phyloP scores from a whole-genome alignment of 2,797 vertebrate genomes.

The Anomalospiza imberbis region DNA sequence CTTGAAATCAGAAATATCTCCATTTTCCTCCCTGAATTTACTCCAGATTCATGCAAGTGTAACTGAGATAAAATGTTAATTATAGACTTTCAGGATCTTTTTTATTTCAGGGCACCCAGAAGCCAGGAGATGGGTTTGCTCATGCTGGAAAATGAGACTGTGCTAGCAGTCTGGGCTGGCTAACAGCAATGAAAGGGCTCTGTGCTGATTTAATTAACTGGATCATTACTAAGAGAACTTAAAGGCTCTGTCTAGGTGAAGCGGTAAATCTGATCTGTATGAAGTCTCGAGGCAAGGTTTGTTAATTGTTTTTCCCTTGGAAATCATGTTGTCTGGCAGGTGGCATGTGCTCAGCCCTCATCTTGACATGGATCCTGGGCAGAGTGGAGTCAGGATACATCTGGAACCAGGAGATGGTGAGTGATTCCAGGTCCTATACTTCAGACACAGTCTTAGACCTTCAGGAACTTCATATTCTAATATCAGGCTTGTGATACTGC shows the following conservation, averaged over 20 bases:
- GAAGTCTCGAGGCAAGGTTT: neutral
- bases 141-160: neutral
- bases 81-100: neutral
- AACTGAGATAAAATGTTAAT: constrained; percentile 24
- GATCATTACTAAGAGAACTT: neutral
- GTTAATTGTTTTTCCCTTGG: neutral
- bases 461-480: neutral
- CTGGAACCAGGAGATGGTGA: neutral
- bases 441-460: neutral
- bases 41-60: neutral
- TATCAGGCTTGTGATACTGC: neutral
- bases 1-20: neutral
- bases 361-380: neutral
- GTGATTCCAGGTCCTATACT: neutral
- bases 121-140: neutral
- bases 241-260: neutral
- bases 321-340: neutral
- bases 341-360: neutral
- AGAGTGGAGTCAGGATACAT: fast-evolving
- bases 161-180: neutral
- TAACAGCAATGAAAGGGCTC: neutral
- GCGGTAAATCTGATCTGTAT: neutral
- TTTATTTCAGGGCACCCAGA: neutral
- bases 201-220: neutral
- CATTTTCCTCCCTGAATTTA: neutral